Conservation (phyloP, 2,113 vertebrate species). For the Dipodomys merriami region DNA sequence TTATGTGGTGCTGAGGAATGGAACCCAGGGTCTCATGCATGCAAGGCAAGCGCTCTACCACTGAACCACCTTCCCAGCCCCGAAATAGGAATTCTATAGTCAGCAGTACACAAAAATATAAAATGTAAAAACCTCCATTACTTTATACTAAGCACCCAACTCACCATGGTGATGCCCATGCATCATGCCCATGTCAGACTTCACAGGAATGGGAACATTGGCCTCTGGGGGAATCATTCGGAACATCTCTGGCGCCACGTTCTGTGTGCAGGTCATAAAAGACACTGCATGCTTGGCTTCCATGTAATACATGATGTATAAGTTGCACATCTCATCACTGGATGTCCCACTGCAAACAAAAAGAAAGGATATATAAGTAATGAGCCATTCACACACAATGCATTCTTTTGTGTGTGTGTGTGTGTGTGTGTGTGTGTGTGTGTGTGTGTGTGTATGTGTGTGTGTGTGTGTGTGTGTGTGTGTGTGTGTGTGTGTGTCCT, state of each 20-base stretch:
- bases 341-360: constrained; percentile 90
- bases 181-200: constrained; percentile 88
- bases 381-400: constrained; percentile 9
- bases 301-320: constrained; percentile 99
- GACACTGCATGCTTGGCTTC: constrained; percentile 92
- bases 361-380: background rate
- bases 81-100: background rate
- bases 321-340: constrained; percentile 98
- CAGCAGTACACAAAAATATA: background rate
- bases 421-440: no score
- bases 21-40: no score
- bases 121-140: background rate
- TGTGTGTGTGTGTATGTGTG: no score
- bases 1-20: no score
- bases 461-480: no score
- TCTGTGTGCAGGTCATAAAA: constrained; percentile 94
- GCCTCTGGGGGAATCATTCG: constrained; percentile 92
- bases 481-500: no score
- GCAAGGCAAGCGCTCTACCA: no score
- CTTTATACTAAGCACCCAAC: background rate
- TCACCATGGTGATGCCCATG: constrained; percentile 91
- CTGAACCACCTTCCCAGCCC: no score
- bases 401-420: background rate
- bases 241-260: constrained; percentile 90
- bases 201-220: constrained; percentile 91